Conservation (phyloP, 1,140 invertebrate genomes). For the Eupeodes corollae region DNA sequence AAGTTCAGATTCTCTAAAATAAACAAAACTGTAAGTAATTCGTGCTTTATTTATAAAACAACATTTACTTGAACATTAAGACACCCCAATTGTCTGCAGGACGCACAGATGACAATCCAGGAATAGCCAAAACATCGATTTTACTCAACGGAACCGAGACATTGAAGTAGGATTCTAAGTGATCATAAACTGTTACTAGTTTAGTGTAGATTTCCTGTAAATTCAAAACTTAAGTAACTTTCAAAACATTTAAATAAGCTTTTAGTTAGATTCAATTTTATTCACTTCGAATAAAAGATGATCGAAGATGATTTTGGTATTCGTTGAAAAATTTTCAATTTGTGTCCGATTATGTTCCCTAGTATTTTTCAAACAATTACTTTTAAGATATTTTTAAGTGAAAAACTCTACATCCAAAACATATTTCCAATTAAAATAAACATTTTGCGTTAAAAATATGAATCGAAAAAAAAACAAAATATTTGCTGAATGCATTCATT, state of each 20-base stretch:
- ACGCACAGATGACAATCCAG: conserved; percentile 58
- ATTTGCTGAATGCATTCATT: no score
- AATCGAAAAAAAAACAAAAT: no score
- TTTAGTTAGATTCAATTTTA: background rate
- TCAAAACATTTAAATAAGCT: background rate
- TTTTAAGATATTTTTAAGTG: no score
- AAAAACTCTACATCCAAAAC: no score
- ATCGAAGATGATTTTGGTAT: no score
- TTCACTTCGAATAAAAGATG: background rate
- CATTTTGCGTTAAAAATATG: no score
- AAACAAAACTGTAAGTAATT: background rate
- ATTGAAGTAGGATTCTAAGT: conserved; percentile 58
- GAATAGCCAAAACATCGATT: conserved; percentile 73
- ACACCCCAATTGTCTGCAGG: conserved; percentile 67
- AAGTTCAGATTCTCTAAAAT: conserved; percentile 55
- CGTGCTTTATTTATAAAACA: background rate
- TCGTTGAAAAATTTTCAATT: no score
- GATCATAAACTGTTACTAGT: conserved; percentile 50
- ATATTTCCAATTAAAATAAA: no score
- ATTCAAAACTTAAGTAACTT: background rate
- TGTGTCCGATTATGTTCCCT: no score
- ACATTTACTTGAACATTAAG: conserved; percentile 56
- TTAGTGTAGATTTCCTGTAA: conserved; percentile 46
- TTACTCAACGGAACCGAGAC: conserved; percentile 57
- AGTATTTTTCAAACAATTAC: no score